A percentile compares a stretch with the other conserved stretches of the same genome.
These are phyloP conservation scores for Luidia sarsii DNA, from an alignment of 53 echinoderm and acorn worm species.

Conservation along the genomic window DNA sequence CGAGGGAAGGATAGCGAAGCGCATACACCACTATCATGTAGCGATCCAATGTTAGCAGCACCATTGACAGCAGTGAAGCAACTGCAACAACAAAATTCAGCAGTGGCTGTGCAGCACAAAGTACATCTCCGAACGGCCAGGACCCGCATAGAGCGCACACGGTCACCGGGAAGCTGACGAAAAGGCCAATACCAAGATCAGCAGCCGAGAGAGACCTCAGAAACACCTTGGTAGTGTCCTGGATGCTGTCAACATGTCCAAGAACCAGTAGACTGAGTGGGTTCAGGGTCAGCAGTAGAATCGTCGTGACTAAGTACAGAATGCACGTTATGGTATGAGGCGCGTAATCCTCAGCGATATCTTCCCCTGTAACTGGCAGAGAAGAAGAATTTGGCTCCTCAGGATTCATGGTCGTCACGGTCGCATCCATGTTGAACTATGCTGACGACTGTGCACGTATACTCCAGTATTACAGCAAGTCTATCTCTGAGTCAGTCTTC, in stretches of 20 bases:
- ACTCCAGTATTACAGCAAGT: too few species aligned
- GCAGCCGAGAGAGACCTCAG: conserved; percentile 16
- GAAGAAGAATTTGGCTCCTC: too few species aligned
- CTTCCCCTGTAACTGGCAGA: too few species aligned
- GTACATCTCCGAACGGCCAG: conserved; percentile 13
- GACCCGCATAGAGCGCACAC: background rate
- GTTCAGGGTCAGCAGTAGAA: background rate
- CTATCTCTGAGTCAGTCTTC: too few species aligned
- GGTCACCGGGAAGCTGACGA: conserved; percentile 8
- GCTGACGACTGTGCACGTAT: too few species aligned
- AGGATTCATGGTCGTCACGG: too few species aligned
- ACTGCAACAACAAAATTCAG: background rate
- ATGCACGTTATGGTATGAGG: background rate
- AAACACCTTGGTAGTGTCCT: conserved; percentile 34
- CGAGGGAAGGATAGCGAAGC: conserved; percentile 7
- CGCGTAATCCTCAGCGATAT: too few species aligned
- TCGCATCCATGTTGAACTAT: too few species aligned
- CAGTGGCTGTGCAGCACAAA: conserved; percentile 3
- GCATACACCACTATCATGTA: conserved; percentile 22
- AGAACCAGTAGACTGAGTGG: conserved; percentile 19
- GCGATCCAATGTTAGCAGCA: conserved; percentile 2
- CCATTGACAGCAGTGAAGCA: conserved; percentile 11
- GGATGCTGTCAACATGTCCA: conserved; percentile 1
- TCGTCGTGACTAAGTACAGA: background rate
- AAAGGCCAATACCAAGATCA: too few species aligned